Evolutionary conservation across 2,797 vertebrate genomes (phyloP).

Genomic region (Cyclura pinguis): DNA sequence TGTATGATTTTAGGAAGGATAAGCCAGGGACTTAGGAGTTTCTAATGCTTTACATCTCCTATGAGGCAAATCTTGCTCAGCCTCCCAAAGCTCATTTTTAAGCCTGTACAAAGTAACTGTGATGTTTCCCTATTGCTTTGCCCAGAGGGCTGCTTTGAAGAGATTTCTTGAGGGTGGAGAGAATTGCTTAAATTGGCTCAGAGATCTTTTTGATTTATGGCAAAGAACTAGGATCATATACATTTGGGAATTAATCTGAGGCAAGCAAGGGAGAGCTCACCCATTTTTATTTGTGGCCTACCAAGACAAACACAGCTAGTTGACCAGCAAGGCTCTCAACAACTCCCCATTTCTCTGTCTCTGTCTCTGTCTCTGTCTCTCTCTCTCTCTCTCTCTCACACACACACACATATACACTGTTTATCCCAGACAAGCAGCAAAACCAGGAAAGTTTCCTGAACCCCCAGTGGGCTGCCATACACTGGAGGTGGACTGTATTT

Average conservation of each 20-base stretch:
- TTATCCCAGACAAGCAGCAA: not conserved
- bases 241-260: not conserved
- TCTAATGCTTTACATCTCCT: not conserved
- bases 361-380: too few relatives aligned
- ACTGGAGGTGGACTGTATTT: not conserved
- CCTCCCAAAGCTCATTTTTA: not conserved
- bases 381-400: too few relatives aligned
- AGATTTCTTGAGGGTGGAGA: not conserved
- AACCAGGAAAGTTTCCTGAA: not conserved
- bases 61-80: not conserved
- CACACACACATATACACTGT: not conserved
- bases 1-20: not conserved
- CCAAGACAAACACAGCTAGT: not conserved
- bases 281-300: not conserved
- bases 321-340: not conserved
- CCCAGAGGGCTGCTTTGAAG: slow-evolving; percentile 6
- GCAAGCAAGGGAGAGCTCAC: not conserved
- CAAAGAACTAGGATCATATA: not conserved
- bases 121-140: not conserved
- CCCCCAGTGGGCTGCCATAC: rapidly evolving
- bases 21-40: not conserved
- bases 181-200: not conserved
- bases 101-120: not conserved
- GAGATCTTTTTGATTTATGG: not conserved
- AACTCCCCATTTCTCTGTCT: not conserved